These are phyloP conservation scores for Alitta virens DNA, from an alignment of 2,888 invertebrate genomes.

Conservation along the genomic window DNA sequence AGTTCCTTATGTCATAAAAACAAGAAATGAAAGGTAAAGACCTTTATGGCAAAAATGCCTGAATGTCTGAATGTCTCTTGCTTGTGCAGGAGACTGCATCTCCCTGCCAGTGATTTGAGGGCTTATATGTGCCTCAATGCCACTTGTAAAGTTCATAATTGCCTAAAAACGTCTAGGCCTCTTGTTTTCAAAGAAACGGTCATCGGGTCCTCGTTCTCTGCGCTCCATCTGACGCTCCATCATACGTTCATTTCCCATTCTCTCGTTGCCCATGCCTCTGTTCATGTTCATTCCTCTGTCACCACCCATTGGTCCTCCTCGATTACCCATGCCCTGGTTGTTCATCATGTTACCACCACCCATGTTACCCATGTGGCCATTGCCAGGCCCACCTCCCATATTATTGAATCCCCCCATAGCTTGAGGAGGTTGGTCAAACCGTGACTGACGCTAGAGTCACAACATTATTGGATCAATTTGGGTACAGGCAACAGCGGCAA, in stretches of 20 bases:
- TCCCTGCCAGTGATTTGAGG: too few relatives aligned
- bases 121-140: too few relatives aligned
- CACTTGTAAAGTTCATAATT: neutral
- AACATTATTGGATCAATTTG: conserved; percentile 1
- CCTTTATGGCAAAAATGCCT: too few relatives aligned
- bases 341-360: neutral
- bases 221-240: neutral
- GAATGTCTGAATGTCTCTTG: too few relatives aligned
- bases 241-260: neutral
- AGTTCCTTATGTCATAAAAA: too few relatives aligned
- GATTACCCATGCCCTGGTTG: neutral
- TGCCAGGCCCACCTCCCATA: conserved; percentile 10
- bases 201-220: conserved; percentile 10
- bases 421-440: conserved; percentile 10
- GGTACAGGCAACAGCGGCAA: neutral
- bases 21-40: too few relatives aligned
- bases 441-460: conserved; percentile 9
- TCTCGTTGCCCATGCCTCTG: neutral
- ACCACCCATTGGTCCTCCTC: conserved; percentile 4
- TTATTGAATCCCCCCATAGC: conserved; percentile 10
- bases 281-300: conserved; percentile 7
- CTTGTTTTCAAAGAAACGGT: conserved; percentile 17
- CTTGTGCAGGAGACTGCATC: too few relatives aligned
- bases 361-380: neutral
- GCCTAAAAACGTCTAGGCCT: conserved; percentile 3